Conservation (phyloP, 2,113 vertebrate species). For the Nothobranchius kuhntae region DNA sequence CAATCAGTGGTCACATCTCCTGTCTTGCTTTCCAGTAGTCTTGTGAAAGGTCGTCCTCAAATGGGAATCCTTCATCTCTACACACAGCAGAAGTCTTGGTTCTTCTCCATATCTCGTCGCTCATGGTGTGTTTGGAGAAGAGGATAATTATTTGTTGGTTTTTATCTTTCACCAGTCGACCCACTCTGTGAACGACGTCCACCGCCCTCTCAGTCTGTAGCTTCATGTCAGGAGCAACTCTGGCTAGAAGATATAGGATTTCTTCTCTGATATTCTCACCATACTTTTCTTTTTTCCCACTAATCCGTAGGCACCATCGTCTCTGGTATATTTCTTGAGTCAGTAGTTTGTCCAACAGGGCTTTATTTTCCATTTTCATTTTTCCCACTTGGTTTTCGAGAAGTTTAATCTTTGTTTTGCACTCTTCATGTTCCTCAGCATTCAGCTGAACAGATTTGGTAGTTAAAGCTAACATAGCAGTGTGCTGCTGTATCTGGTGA, state of each 20-base stretch:
- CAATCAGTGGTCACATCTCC: too few species aligned
- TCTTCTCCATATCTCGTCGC: neutral
- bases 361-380: too few species aligned
- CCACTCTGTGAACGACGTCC: neutral
- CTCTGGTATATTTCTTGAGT: neutral
- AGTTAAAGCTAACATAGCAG: too few species aligned
- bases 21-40: too few species aligned
- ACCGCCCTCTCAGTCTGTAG: neutral
- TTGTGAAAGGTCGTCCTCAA: too few species aligned
- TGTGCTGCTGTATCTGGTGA: too few species aligned
- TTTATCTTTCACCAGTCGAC: neutral
- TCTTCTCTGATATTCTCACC: neutral
- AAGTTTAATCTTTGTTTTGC: too few species aligned
- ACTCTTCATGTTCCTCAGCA: too few species aligned
- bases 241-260: neutral
- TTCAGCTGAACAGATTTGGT: too few species aligned
- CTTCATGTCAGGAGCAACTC: neutral
- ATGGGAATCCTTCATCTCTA: neutral
- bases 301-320: neutral
- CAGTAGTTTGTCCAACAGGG: neutral
- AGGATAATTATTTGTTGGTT: neutral
- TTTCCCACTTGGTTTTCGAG: too few species aligned
- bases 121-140: neutral
- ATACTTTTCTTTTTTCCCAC: neutral
- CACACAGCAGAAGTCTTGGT: neutral